These are phyloP conservation scores for Trichomycterus rosablanca DNA, from an alignment of 2,113 vertebrate species.

Conservation along the genomic window DNA sequence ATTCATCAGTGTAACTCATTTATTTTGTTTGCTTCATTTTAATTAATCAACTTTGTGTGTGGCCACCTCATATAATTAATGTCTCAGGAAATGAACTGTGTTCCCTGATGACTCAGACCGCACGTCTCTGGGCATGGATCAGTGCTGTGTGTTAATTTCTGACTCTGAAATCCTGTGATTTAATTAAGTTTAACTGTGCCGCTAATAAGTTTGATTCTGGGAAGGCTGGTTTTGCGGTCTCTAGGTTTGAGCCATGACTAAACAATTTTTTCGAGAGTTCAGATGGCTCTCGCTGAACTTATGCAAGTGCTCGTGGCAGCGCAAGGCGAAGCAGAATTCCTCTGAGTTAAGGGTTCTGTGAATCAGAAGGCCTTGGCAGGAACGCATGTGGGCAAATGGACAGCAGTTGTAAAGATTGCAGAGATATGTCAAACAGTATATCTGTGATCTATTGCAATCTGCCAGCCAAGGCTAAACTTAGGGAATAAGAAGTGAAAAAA, in stretches of 20 bases:
- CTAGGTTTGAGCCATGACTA: conserved; percentile 23
- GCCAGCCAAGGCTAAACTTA: conserved; percentile 48
- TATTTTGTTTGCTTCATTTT: conserved; percentile 30
- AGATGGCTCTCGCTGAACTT: conserved; percentile 42
- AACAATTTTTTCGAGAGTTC: conserved; percentile 25
- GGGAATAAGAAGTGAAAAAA: conserved; percentile 39
- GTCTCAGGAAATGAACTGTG: conserved; percentile 42
- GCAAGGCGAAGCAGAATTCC: conserved; percentile 61
- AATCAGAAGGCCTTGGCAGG: conserved; percentile 62
- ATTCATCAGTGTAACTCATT: conserved; percentile 15
- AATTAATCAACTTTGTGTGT: conserved; percentile 30
- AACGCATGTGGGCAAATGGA: conserved; percentile 65
- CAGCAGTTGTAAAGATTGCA: conserved; percentile 67
- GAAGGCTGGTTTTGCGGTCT: conserved; percentile 30
- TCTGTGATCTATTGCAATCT: conserved; percentile 66
- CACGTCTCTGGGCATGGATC: conserved; percentile 25
- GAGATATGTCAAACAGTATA: conserved; percentile 70
- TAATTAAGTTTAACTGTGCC: conserved; percentile 38
- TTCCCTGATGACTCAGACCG: conserved; percentile 17
- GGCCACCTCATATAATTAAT: conserved; percentile 32
- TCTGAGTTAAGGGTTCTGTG: conserved; percentile 60
- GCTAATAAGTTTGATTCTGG: conserved; percentile 26
- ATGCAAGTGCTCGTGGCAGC: conserved; percentile 54
- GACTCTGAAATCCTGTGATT: conserved; percentile 31
- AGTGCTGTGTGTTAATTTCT: conserved; percentile 15